phyloP scores from a whole-genome alignment of 2,888 invertebrate species.

The Orchesellides sinensis region DNA sequence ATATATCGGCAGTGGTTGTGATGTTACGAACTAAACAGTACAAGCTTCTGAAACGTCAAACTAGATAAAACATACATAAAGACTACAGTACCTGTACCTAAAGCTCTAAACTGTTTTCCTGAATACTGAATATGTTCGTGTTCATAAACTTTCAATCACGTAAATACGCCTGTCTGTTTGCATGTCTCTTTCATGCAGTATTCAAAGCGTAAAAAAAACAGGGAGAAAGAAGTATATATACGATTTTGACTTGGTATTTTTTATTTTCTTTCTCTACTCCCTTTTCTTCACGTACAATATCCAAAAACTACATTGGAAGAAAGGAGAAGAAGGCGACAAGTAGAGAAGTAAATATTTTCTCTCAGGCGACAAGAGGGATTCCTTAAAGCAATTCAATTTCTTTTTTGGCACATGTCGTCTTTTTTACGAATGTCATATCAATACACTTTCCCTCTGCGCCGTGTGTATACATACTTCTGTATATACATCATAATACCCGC shows the following conservation, averaged over 20 bases:
- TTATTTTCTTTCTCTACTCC: constrained; percentile 3
- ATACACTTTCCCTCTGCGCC: not conserved
- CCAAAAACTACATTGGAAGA: too few relatives aligned
- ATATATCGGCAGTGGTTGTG: not conserved
- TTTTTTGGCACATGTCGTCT: constrained; percentile 57
- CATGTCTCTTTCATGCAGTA: constrained; percentile 30
- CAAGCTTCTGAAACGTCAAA: constrained; percentile 43
- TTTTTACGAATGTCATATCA: constrained; percentile 32
- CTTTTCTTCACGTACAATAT: not conserved
- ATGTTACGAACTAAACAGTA: not conserved
- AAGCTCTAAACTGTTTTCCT: not conserved
- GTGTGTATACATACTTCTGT: too few relatives aligned
- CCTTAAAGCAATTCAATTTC: constrained; percentile 60
- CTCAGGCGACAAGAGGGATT: constrained; percentile 49
- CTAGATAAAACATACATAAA: constrained; percentile 50
- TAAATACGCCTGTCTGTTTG: constrained; percentile 56
- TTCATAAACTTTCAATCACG: constrained; percentile 55
- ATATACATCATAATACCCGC: too few relatives aligned
- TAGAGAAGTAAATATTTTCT: constrained; percentile 50
- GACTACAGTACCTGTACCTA: constrained; percentile 43
- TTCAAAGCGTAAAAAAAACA: not conserved
- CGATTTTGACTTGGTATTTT: constrained; percentile 10
- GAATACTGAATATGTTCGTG: not conserved
- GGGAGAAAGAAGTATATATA: not conserved
- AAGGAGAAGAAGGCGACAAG: constrained; percentile 16